Base-by-base conservation (phyloP, 2,888 invertebrate genomes). In the Hartigia nigra region DNA sequence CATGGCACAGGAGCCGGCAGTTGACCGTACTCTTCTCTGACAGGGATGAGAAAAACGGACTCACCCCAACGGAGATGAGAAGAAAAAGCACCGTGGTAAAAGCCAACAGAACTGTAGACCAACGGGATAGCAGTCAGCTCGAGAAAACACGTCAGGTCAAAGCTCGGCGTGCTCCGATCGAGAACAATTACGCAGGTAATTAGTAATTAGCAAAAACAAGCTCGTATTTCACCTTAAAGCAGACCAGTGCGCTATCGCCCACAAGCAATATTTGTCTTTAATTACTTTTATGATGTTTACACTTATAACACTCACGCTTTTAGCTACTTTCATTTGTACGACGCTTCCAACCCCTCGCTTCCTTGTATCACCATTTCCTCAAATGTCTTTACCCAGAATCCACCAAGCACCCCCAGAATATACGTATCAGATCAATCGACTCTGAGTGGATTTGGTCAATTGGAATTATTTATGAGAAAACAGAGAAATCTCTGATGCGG, bases 241-340 rank as follows among this genome's bases (percentile, higher is more conserved):
- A 82, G 77, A 82, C 81, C 82, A 81, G 81, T 31, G 31, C 72
- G 31, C 31, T 72, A 72, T 72, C 79, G 70, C 74, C 80, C 79
- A 82, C 69, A 82, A 84, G 85, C 86, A 85, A 85, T 87, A 87
- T 88, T 88, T 88, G 84, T 84, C 85, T 88, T 86, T 87, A 86
- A 88, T 88, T 88, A 88, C 84, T 83, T 82, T 76, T 37, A 70
- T 82, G 83, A 80, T 85, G 86, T 86, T 88, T 86, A 82, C 84
- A 70, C 76, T 82, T 12, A 12, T 23, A 55, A 23, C 55, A 55
- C 23, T 23, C 55, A 55, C 23, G 9, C 23, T 55, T 55, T 55
- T 5, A 55, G 23, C 55, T 23, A 55, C 55, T 55, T 55, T 55
- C 14, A 55, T 55, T 55, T 55, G 23, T 23, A 23, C 55, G 23